phyloP scores from a whole-genome alignment of 2,888 invertebrate species.

The Amiota mariae region DNA sequence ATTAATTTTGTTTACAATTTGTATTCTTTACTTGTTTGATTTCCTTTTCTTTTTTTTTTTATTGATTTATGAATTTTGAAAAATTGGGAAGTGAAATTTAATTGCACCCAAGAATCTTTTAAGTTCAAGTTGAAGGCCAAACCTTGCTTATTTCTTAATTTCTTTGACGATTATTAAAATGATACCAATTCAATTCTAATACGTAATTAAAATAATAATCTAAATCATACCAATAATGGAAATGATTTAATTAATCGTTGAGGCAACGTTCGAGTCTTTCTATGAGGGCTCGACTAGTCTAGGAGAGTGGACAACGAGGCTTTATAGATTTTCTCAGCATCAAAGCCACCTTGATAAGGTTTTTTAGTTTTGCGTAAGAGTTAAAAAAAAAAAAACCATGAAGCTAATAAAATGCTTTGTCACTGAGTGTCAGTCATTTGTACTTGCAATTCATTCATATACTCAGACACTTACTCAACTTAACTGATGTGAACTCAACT shows the following conservation, averaged over 20 bases:
- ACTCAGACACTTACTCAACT: neutral
- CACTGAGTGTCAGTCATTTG: no score
- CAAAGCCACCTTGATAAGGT: neutral
- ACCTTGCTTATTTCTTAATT: neutral
- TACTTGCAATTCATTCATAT: no score
- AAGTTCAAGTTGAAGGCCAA: conserved; percentile 34
- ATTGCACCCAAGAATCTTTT: neutral
- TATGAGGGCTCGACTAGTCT: no score
- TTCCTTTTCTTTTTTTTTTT: conserved; percentile 8
- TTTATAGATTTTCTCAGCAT: no score
- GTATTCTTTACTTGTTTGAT: neutral
- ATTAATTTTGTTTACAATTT: conserved; percentile 13
- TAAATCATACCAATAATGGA: neutral
- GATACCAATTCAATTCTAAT: neutral
- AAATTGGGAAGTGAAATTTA: conserved; percentile 19
- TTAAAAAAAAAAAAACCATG: no score
- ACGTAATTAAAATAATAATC: conserved; percentile 3
- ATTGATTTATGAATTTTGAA: neutral
- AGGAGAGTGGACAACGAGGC: no score
- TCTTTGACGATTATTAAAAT: neutral
- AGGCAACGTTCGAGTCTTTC: no score
- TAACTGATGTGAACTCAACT: conserved; percentile 1
- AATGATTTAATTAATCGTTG: no score
- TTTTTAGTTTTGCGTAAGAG: neutral
- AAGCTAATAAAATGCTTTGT: no score